A percentile compares a stretch with the other conserved stretches of the same genome.
Conservation (phyloP, 64 coral and sea anemone species). For the Pachyseris speciosa region DNA sequence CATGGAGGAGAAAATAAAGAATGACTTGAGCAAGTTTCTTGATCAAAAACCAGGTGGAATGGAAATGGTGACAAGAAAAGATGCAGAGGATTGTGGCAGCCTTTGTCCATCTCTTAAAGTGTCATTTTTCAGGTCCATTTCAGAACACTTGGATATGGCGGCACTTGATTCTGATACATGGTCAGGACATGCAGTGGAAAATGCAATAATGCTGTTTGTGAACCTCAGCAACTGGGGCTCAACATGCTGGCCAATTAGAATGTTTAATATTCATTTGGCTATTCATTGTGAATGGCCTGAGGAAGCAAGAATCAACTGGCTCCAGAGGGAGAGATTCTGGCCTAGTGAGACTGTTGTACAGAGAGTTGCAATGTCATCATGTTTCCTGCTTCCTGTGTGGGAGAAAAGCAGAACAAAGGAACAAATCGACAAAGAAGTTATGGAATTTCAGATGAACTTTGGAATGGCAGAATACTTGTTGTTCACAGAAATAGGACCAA, state of each 20-base stretch:
- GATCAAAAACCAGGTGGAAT: constrained; percentile 13
- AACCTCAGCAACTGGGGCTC: constrained; percentile 26
- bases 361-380: neutral
- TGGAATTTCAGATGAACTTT: constrained; percentile 15
- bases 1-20: neutral
- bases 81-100: neutral
- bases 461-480: neutral
- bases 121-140: neutral
- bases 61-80: constrained; percentile 5
- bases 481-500: constrained; percentile 22
- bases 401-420: neutral
- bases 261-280: neutral
- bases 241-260: neutral
- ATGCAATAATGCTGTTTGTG: constrained; percentile 26
- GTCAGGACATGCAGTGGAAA: constrained; percentile 26
- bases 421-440: neutral
- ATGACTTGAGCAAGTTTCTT: neutral
- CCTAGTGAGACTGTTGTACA: constrained; percentile 3
- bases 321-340: constrained; percentile 5
- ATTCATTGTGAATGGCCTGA: constrained; percentile 18
- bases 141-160: constrained; percentile 1
- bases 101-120: neutral
- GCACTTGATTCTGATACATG: constrained; percentile 8
- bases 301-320: neutral
- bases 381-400: constrained; percentile 20